phyloP scores from a whole-genome alignment of 2,797 vertebrate genomes.

The Lateolabrax maculatus region DNA sequence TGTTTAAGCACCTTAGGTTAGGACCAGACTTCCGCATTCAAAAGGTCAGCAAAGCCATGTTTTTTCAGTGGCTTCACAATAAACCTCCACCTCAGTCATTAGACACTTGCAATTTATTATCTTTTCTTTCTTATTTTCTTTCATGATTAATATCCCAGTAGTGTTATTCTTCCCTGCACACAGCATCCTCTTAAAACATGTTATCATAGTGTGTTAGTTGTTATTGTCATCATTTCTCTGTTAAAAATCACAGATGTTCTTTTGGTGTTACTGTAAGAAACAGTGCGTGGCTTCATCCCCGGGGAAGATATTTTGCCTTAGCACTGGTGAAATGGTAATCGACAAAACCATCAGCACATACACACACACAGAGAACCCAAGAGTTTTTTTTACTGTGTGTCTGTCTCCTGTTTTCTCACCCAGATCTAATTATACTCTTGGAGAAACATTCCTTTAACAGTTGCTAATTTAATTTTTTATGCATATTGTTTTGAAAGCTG shows the following conservation, averaged over 20 bases:
- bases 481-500: background rate
- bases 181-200: background rate
- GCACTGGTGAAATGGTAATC: constrained; percentile 6
- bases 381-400: background rate
- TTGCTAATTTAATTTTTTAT: background rate
- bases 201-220: background rate
- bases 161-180: background rate
- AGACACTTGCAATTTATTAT: background rate
- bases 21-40: background rate
- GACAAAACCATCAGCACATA: background rate
- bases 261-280: background rate
- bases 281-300: background rate
- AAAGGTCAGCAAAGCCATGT: background rate
- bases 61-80: background rate
- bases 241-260: background rate
- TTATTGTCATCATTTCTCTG: background rate
- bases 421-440: background rate
- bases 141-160: background rate
- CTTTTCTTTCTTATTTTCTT: background rate
- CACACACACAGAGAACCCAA: background rate
- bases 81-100: background rate
- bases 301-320: constrained; percentile 14
- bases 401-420: background rate
- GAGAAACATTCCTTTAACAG: background rate
- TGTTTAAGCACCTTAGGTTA: background rate